phyloP scores from a whole-genome alignment of 2,888 invertebrate genomes.

The Andrena bucephala region DNA sequence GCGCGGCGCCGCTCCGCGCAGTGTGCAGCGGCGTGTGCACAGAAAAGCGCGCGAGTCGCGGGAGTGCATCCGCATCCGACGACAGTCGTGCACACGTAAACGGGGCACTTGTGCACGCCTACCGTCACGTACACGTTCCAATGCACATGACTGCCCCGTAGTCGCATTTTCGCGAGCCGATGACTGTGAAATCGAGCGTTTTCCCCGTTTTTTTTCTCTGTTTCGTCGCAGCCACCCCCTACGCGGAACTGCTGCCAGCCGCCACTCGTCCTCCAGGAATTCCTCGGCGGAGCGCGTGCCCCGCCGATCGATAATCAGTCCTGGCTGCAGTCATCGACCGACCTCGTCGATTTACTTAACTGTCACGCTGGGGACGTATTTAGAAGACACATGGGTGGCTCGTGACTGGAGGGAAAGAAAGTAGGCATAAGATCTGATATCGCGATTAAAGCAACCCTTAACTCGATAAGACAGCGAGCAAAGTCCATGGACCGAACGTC shows the following conservation, averaged over 20 bases:
- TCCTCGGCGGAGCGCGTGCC: conserved; percentile 20
- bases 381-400: no score
- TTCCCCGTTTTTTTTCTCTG: conserved; percentile 64
- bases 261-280: conserved; percentile 16
- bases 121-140: conserved; percentile 62
- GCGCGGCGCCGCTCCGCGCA: not conserved
- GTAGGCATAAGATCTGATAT: not conserved
- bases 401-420: no score
- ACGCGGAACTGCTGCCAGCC: conserved; percentile 49
- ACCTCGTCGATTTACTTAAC: not conserved
- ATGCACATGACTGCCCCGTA: conserved; percentile 71
- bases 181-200: conserved; percentile 78
- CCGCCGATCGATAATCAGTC: conserved; percentile 52
- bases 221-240: conserved; percentile 51
- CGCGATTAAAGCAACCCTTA: not conserved
- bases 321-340: conserved; percentile 11
- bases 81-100: conserved; percentile 59
- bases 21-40: conserved; percentile 28
- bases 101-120: conserved; percentile 53
- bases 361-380: no score
- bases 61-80: conserved; percentile 60
- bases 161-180: conserved; percentile 75
- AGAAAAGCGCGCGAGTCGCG: conserved; percentile 48
- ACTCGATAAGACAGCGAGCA: not conserved
- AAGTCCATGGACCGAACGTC: not conserved